These are phyloP conservation scores for Uloborus diversus DNA, from an alignment of 1,140 invertebrate species.

Conservation along the genomic window DNA sequence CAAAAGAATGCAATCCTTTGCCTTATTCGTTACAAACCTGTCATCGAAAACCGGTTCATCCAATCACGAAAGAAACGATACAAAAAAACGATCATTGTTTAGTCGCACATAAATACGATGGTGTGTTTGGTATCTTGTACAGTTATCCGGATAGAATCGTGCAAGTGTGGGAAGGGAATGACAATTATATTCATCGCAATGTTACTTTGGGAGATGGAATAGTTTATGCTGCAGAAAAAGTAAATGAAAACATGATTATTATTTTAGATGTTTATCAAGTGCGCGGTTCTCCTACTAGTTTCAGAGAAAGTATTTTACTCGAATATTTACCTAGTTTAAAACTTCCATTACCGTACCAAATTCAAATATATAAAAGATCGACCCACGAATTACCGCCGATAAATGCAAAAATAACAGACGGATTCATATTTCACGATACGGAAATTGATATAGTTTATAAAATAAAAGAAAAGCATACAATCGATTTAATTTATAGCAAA, in stretches of 20 bases:
- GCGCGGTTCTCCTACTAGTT: background rate
- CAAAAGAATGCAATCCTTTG: background rate
- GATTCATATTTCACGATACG: slow-evolving; percentile 8
- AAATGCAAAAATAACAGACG: background rate
- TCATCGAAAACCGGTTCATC: background rate
- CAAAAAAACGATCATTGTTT: background rate
- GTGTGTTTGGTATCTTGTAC: slow-evolving; percentile 11
- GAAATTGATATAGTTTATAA: slow-evolving; percentile 1
- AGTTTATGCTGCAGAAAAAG: slow-evolving; percentile 13
- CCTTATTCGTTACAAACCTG: background rate
- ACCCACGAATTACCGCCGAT: background rate
- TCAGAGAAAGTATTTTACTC: background rate
- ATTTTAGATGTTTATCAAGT: slow-evolving; percentile 25
- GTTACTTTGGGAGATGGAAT: background rate
- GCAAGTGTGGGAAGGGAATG: slow-evolving; percentile 17
- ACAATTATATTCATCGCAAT: background rate
- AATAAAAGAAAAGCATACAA: background rate
- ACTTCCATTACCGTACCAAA: no score
- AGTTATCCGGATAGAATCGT: slow-evolving; percentile 13
- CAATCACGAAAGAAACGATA: no score
- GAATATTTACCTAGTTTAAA: background rate
- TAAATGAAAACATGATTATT: background rate
- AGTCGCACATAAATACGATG: slow-evolving; percentile 12
- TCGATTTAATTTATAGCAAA: slow-evolving; percentile 12
- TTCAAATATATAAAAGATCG: slow-evolving; percentile 2